These are phyloP conservation scores for Pollachius pollachius DNA, from an alignment of 2,113 vertebrate genomes.

Conservation along the genomic window DNA sequence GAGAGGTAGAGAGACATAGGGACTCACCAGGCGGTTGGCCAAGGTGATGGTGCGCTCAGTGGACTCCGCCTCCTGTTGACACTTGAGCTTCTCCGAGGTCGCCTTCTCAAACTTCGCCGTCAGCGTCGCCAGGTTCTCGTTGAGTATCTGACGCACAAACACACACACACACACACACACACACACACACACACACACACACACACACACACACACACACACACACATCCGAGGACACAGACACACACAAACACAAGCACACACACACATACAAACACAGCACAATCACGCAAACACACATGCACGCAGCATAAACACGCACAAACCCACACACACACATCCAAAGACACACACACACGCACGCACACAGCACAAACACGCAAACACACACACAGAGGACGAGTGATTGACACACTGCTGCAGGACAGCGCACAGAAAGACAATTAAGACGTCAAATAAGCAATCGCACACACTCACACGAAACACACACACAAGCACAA, in stretches of 20 bases:
- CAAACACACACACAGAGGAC: too few relatives aligned
- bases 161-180: slow-evolving; percentile 15
- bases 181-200: slow-evolving; percentile 14
- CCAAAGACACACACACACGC: too few relatives aligned
- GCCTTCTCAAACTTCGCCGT: slow-evolving; percentile 91
- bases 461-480: slow-evolving; percentile 1
- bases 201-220: background rate
- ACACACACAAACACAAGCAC: slow-evolving; percentile 14
- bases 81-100: slow-evolving; percentile 88
- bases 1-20: background rate
- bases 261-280: slow-evolving; percentile 17
- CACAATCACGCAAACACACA: background rate
- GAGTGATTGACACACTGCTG: too few relatives aligned
- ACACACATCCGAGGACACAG: slow-evolving; percentile 15
- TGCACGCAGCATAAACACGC: background rate
- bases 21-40: slow-evolving; percentile 90
- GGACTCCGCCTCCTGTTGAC: slow-evolving; percentile 88
- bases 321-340: slow-evolving; percentile 1
- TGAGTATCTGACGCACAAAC: slow-evolving; percentile 76
- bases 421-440: too few relatives aligned
- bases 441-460: too few relatives aligned
- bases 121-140: slow-evolving; percentile 89
- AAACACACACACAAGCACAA: slow-evolving; percentile 19
- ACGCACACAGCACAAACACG: too few relatives aligned
- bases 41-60: slow-evolving; percentile 85